Base-by-base conservation (phyloP, 2,113 vertebrate genomes). In the Gobio gobio region DNA sequence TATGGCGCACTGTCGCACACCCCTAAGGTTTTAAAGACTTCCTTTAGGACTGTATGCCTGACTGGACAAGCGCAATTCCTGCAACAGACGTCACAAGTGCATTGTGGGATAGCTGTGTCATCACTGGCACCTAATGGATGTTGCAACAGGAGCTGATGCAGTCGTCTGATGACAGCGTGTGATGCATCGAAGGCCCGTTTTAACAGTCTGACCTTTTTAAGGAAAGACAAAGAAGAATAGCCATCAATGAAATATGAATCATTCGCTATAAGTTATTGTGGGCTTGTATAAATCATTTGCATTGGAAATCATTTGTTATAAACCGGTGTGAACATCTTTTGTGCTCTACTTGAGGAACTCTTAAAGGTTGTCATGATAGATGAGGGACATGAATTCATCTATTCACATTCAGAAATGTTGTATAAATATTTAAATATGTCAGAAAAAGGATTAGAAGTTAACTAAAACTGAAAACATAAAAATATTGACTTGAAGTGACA, bases 131-230 rank as follows among this genome's bases (percentile, higher is more conserved):
- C 43, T 76, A 76, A 66, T 24, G 29, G 49, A 82, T 75, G 68
- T 29, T 80, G 18, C 43, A 61, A 40, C 16, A 49, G 45, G 29
- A 49, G 10, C 29, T 4, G 13, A 54, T 40, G 56, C 14, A 20
- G 24, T 47, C 12, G 88, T 88, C 87, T 64, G 73, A 88, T 88
- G 84, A 89, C 89, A 91, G 91, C 88, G 54, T 2, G 88, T 88
- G 78, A 87, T 91, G 87, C 84, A 90, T 87, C 89, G 85, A 89
- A 91, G 90, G 86, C 29, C 58, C 45, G 29, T 82, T 81, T 82
- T 40, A 82, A 77, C 29, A 85, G 40, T 29, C 49, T 85, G 86
- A 87, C 83, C 83, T 84, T 87, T 86, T 77, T 68, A 76, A 5
- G 14, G 51, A 85, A 56, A 77, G 74, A 54, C 78, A 76, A 84